Evolutionary conservation across 2,888 invertebrate genomes (phyloP), one percentile per base, ranked within the genome.

Genomic region (Mythimna lalbum): DNA sequence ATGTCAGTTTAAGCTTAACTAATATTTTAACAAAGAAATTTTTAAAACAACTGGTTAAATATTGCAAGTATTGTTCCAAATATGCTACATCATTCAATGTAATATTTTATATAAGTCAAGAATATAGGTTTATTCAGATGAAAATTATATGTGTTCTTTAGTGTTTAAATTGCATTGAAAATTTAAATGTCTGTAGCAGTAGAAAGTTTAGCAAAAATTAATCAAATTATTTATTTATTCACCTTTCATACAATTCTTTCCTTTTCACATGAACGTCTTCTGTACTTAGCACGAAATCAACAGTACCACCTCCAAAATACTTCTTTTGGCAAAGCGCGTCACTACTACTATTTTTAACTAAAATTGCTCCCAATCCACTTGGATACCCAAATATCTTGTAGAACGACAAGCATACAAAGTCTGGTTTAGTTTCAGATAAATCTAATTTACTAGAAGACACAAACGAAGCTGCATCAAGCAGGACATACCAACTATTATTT

Each of bases 331-430:
- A 95, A 77, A 99, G 93, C 12, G 97, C 93, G 86, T 94, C 74
- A 50, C 94, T 93, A 89, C 97, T 97, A 27, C 93, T 90, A 88
- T 98, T 98, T 87, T 96, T 97, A 0, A 99, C 97, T 68, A 99
- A 90, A 27, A 99, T 91, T 17, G 98, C 99, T 43, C 99, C 99
- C 23, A 99, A 94, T 4, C 99, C 99, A 63, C 99, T 99, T 1
- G 99, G 99, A 92, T 98, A 99, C 27, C 97, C 97, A 96, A 99
- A 99, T 88, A 99, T 98, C 96, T 99, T 99, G 94, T 99, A 99
- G 95, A 99, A 99, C 1, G 99, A 99, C 23, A 99, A 71, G 69
- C 97, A 97, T 0, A 99, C 97, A 96, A 99, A 99, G 93, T 99
- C 99, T 5, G 99, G 98, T 79, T 97, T 97, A 72, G 95, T 95